These are phyloP conservation scores for Orthonychiurus folsomi DNA, from an alignment of 2,888 invertebrate genomes.

Conservation along the genomic window DNA sequence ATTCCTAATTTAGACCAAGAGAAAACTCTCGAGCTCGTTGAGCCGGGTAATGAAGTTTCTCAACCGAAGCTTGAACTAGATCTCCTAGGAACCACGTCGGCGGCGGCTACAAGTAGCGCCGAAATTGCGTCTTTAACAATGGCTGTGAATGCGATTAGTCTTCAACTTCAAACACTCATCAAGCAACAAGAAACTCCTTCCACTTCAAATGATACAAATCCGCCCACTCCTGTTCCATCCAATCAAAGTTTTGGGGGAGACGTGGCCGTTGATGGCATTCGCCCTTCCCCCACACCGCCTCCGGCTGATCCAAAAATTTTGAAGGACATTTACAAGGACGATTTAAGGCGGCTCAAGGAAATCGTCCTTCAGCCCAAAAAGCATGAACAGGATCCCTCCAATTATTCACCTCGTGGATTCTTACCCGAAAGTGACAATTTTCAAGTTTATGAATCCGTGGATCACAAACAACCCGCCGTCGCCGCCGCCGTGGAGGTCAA, in stretches of 20 bases:
- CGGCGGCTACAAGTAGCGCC: not conserved
- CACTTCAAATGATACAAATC: too few species aligned
- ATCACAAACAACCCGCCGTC: not conserved
- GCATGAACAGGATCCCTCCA: too few species aligned
- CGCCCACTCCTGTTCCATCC: not conserved
- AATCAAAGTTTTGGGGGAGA: not conserved
- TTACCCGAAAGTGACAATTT: too few species aligned
- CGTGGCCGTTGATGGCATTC: not conserved
- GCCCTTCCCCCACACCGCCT: not conserved
- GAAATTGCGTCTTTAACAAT: conserved; percentile 6
- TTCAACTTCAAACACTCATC: not conserved
- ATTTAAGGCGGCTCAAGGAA: not conserved
- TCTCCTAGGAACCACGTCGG: not conserved
- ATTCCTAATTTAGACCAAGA: conserved; percentile 14
- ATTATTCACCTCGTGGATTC: not conserved
- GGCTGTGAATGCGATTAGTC: conserved; percentile 7
- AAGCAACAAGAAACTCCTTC: conserved; percentile 4
- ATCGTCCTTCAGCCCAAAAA: conserved; percentile 4
- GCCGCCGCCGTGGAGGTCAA: not conserved
- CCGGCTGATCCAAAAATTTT: not conserved
- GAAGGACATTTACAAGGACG: conserved; percentile 9
- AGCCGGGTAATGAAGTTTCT: not conserved
- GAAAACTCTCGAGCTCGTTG: not conserved
- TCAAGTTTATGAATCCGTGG: too few species aligned
- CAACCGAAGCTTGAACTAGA: not conserved